Evolutionary conservation across 2,888 invertebrate species (phyloP), one percentile per base, ranked within the genome.

Genomic region (Drosophila tanythrix): DNA sequence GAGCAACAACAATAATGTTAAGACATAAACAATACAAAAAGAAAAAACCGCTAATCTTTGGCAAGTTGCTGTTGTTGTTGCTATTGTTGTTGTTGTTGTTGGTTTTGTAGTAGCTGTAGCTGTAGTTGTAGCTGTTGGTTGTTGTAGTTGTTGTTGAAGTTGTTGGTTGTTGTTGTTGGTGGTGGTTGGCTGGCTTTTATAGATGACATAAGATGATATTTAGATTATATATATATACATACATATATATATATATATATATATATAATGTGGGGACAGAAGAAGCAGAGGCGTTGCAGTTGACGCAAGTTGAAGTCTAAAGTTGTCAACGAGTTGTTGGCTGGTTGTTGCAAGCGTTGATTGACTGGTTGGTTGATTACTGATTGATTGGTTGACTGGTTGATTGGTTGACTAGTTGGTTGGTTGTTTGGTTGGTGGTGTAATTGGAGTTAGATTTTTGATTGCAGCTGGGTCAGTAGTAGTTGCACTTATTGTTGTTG

Each of bases 391-490:
- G 11, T 25, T 35, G 59, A 8, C 59, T 76, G 70, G 58, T 76
- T 70, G 82, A 31, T 60, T 81, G 76, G 43, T 31, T 76, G 74
- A 35, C 55, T 66, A 65, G 10, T 70, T 82, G 77, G 56, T 74
- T 81, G 74, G 33, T 67, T 74, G 73, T 21, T 70, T 71, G 70
- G 31, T 62, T 81, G 65, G 65, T 80, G 82, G 66, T 79, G 66
- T 79, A 61, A 56, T 77, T 85, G 76, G 68, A 79, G 82, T 85
- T 70, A 71, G 61, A 76, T 62, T 78, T 81, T 78, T 81, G 51
- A 67, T 74, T 81, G 81, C 76, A 63, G 76, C 73, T 73, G 68
- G 74, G 77, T 72, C 74, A 69, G 76, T 76, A 69, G 74, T 76
- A 67, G 67, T 75, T 74, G 81, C 65, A 74, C 63, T 77, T 74